Conservation (phyloP, 92 coral and sea anemone genomes). For the Paragorgia papillata region DNA sequence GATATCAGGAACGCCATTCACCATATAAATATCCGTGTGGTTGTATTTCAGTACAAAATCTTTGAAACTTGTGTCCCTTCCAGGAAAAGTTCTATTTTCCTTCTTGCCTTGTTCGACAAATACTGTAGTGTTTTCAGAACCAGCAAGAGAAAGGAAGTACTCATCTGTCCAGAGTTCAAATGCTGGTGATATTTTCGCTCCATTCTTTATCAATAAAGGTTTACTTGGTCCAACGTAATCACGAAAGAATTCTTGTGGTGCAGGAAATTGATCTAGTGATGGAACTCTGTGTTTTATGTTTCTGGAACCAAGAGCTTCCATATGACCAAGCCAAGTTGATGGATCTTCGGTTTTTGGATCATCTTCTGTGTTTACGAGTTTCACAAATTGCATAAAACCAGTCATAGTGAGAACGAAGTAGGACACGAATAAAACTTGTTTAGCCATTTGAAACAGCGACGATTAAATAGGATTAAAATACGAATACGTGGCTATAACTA, state of each 20-base stretch:
- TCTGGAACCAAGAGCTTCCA: slow-evolving; percentile 80
- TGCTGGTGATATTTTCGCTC: slow-evolving; percentile 89
- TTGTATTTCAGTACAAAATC: slow-evolving; percentile 75
- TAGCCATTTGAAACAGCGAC: slow-evolving; percentile 22
- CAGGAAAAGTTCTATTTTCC: slow-evolving; percentile 82
- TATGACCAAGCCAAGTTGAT: slow-evolving; percentile 77
- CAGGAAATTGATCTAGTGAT: slow-evolving; percentile 62
- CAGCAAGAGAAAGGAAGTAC: slow-evolving; percentile 72
- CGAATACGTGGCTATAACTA: no score
- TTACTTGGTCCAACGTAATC: slow-evolving; percentile 66
- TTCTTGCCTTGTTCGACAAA: slow-evolving; percentile 90
- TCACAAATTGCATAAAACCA: background rate
- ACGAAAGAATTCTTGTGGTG: slow-evolving; percentile 74
- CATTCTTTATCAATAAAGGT: slow-evolving; percentile 84
- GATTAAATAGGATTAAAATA: no score
- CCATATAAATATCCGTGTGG: slow-evolving; percentile 87
- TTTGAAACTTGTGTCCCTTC: slow-evolving; percentile 61
- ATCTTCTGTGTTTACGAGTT: slow-evolving; percentile 21
- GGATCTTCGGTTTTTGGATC: slow-evolving; percentile 33
- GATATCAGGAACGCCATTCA: slow-evolving; percentile 86
- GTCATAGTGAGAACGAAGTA: background rate
- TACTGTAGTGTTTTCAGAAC: slow-evolving; percentile 61
- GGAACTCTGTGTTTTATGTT: slow-evolving; percentile 63
- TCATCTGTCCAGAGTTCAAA: slow-evolving; percentile 83
- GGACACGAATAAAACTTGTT: background rate